Percentiles rank a stretch among this genome's conserved stretches.
Evolutionary conservation across 2,888 invertebrate species (phyloP).

Genomic region (Cremastobaeus sp.): DNA sequence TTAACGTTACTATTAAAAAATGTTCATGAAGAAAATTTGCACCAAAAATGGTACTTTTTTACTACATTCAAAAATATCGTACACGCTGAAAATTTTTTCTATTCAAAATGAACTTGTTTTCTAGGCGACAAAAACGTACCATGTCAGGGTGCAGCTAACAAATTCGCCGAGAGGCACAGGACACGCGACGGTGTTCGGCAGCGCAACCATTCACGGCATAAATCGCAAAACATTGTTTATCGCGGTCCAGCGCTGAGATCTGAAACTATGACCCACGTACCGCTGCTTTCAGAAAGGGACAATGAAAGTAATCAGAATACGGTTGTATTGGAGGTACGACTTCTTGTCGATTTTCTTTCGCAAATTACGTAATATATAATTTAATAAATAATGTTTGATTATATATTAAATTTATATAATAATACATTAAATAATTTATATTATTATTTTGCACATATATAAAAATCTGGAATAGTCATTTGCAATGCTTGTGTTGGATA

Average conservation of each 20-base stretch:
- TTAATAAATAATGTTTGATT: no score
- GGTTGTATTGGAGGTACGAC: constrained; percentile 71
- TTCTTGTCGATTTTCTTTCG: no score
- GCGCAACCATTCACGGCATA: constrained; percentile 59
- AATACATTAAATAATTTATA: not conserved
- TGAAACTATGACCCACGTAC: constrained; percentile 67
- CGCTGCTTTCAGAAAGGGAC: constrained; percentile 62
- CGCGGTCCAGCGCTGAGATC: constrained; percentile 33
- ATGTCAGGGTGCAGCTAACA: constrained; percentile 61
- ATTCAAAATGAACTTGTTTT: no score
- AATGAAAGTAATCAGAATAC: constrained; percentile 59
- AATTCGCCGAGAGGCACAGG: constrained; percentile 55
- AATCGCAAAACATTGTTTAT: constrained; percentile 32
- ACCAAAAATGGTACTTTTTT: no score
- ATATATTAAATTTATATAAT: not conserved
- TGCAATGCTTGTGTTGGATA: no score
- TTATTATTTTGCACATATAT: no score
- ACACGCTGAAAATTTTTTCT: no score
- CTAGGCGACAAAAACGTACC: constrained; percentile 62
- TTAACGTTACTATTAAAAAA: no score
- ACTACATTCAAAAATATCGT: no score
- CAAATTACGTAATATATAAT: no score
- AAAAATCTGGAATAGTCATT: no score
- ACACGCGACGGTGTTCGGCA: constrained; percentile 57
- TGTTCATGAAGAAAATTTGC: no score